Conservation (phyloP, 2,113 vertebrate genomes). For the Bettongia penicillata region DNA sequence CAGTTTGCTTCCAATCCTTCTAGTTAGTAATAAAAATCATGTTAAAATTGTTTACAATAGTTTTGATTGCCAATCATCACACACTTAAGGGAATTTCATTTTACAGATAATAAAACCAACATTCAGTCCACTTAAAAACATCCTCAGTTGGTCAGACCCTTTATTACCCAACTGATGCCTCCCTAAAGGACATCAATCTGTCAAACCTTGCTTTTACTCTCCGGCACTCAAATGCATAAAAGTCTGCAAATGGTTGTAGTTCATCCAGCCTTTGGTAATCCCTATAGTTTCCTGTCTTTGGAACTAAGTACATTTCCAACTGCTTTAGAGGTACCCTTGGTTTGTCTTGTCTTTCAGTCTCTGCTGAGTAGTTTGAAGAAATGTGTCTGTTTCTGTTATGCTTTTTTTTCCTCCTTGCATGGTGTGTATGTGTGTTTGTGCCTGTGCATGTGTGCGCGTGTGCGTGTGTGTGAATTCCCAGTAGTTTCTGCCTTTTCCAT, state of each 20-base stretch:
- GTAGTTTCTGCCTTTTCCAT: background rate
- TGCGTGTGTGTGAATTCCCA: background rate
- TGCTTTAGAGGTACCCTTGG: background rate
- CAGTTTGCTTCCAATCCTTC: slow-evolving; percentile 14
- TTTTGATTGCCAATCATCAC: background rate
- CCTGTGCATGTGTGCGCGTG: background rate
- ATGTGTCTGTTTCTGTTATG: background rate
- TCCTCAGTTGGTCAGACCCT: background rate
- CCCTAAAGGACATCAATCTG: background rate
- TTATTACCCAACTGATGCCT: slow-evolving; percentile 1
- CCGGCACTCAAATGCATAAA: background rate
- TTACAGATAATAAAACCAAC: slow-evolving; percentile 11
- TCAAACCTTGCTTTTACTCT: slow-evolving; percentile 4
- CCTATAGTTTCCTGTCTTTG: slow-evolving; percentile 14
- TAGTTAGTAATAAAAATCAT: background rate
- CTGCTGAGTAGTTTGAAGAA: slow-evolving; percentile 30
- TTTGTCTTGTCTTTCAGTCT: background rate
- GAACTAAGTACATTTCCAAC: background rate
- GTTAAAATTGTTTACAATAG: slow-evolving; percentile 6
- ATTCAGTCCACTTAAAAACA: background rate
- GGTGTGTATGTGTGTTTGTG: background rate
- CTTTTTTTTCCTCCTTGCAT: background rate
- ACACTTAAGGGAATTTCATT: slow-evolving; percentile 7
- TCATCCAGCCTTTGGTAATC: background rate
- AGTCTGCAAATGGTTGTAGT: slow-evolving; percentile 10